Base-by-base conservation (phyloP, 1,140 invertebrate species). In the Drosophila pallidifrons region DNA sequence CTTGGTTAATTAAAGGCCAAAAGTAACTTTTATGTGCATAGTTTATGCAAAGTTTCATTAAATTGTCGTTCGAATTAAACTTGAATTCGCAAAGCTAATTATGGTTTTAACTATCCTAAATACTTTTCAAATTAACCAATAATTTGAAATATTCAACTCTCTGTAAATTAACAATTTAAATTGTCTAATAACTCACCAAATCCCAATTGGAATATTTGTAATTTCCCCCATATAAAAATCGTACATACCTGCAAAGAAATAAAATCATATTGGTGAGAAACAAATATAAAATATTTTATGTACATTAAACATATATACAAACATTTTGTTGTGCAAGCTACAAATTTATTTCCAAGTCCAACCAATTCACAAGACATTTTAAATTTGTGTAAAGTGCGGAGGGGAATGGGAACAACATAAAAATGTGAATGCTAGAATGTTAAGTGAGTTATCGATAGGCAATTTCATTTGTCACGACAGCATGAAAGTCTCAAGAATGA, bases 391-490 rank as follows among this genome's bases (percentile, higher is more conserved):
- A 55, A 15, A 20, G 59, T 77, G 64, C 32, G 20, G 3, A 25
- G 20, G 20, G 8, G 13, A 38, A 32, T 28, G 35, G 35, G 20
- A 28, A 41, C n/a, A 20, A 41, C 2, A 43, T 13, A 38, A 35
- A 60, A 59, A 63, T 20, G 45, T 55, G 55, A 59, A 63, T 20
- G 45, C 49, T 46, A 55, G 74, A 78, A 81, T 60, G 82, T 25
- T 25, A 65, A 38, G 58, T 68, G 52, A 69, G 63, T 63, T 78
- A 77, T 64, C 45, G 68, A 81, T 87, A 51, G 65, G 52, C 61
- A 64, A 82, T 69, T 73, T 25, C 20, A 79, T 79, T 79, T 72
- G 60, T 76, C 81, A 76, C 70, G 82, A 86, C 69, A 46, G 47
- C 68, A 66, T 58, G 59, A 68, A 55, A 70, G 35, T 66, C 43